Base-by-base conservation (phyloP, 2,797 vertebrate species). In the Adelosebastes latens region DNA sequence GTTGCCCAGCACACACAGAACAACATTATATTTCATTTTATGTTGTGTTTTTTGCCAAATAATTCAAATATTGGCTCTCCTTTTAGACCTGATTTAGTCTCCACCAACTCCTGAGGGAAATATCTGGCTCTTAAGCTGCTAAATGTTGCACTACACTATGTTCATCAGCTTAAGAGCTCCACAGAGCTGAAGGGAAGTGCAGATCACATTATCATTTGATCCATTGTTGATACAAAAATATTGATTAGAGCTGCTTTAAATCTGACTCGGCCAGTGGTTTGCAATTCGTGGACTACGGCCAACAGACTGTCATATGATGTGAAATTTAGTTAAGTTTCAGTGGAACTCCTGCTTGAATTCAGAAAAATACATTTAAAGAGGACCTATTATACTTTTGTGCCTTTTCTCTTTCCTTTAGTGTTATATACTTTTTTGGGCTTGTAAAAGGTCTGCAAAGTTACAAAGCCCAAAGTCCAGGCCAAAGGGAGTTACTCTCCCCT, bases 41-140 rank as follows among this genome's bases (percentile, higher is more conserved):
- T 18, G 8, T 39, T 8, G 1, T 14, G 5, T 58, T 61, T 49
- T 6, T 63, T n/a, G 14, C 46, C 14, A 46, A 72, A 65, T 27
- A 34, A 49, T 18, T 24, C 3, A 24, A 27, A 56, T n/a, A 62
- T n/a, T 39, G 1, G 8, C 24, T 55, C 64, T 69, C 27, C 58
- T 63, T 25, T 71, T 20, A 70, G 1, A 13, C 10, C 29, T 9
- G 53, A 5, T 75, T 65, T 24, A n/a, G 24, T 27, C 42, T 69
- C 36, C 22, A 34, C 16, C 25, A 42, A 29, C 34, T 67, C 81
- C 60, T 24, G 27, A 32, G 71, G 49, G 58, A 81, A 79, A 79
- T 76, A 73, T 66, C 27, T 68, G 69, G 20, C 55, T 61, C 24
- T 62, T 74, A 25, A 71, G 31, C 49, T 55, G 72, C 67, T 79